Base-by-base conservation (phyloP, 1,140 invertebrate species). In the Lucilia cuprina region DNA sequence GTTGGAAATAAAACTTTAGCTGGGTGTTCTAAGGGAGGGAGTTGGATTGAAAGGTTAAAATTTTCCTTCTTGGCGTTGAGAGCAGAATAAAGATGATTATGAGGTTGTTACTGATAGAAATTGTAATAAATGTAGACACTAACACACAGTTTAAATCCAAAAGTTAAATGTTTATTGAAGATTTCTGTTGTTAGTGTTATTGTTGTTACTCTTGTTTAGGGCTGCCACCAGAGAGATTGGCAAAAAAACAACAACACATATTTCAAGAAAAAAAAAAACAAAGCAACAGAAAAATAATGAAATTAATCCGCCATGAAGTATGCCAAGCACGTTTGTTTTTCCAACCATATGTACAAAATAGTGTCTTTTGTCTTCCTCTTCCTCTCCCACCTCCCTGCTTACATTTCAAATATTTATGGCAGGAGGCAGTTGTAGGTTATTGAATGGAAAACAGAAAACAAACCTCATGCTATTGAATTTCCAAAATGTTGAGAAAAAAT, bases 231-330 rank as follows among this genome's bases (percentile, higher is more conserved):
- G n/a, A 60, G n/a, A 60, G 14, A 60, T 60, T 60, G 55, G 55
- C 55, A n/a, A n/a, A 50, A 2, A 8, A 25, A 47, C 25, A 19
- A 55, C 12, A 9, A 35, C 34, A 35, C 9, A 65, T 10, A 47
- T 19, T 8, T 8, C 2, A 8, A 41, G 41, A 60, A 70, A 35
- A 83, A n/a, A 41, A 13, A 70, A 55, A 55, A 9, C 34, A 47
- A 17, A 30, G 30, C 25, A 21, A 83, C 47, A 74, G 19, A 60
- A 60, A 77, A 74, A 83, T 77, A 83, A 83, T 83, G 83, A 55
- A 77, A 77, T 83, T 83, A 83, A 83, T 83, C 74, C 83, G 21
- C 12, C 74, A 83, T 83, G 50, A 74, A 19, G 83, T 17, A 83
- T 75, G 74, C 83, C 47, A 78, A 55, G 83, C 83, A 83, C 83